Percentiles rank a stretch among this genome's conserved stretches.
Conservation (phyloP, 1,140 invertebrate genomes). For the Whitmania pigra region DNA sequence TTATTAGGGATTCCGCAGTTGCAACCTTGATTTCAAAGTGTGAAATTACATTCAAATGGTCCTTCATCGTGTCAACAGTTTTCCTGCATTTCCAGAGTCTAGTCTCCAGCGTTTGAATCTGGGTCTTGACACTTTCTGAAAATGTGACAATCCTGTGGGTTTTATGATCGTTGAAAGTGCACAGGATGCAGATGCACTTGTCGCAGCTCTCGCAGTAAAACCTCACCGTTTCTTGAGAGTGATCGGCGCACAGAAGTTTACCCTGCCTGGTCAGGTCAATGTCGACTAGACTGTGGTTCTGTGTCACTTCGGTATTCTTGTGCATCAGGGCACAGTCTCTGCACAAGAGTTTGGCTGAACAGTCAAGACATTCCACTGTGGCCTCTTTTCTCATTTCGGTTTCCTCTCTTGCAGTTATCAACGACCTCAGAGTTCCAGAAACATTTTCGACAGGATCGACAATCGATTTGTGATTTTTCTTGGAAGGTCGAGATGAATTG, state of each 20-base stretch:
- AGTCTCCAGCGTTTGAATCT: conserved; percentile 32
- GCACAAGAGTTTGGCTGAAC: conserved; percentile 38
- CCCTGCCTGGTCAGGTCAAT: conserved; percentile 36
- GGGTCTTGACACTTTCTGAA: conserved; percentile 35
- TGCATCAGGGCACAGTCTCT: conserved; percentile 38
- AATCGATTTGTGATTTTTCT: too few species aligned
- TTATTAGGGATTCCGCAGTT: conserved; percentile 34
- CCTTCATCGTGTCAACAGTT: conserved; percentile 28
- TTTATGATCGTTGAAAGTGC: conserved; percentile 40
- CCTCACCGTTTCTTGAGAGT: conserved; percentile 38
- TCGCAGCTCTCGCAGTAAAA: conserved; percentile 43
- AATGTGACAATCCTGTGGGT: conserved; percentile 42
- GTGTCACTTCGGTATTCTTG: conserved; percentile 38
- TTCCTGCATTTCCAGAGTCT: conserved; percentile 33
- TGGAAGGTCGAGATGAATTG: too few species aligned
- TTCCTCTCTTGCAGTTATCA: not conserved
- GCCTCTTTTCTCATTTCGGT: conserved; percentile 29
- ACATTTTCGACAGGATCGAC: too few species aligned
- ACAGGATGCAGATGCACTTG: conserved; percentile 40
- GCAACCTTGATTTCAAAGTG: conserved; percentile 34
- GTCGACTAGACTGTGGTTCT: conserved; percentile 40
- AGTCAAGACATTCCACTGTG: conserved; percentile 41
- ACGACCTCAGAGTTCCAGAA: too few species aligned
- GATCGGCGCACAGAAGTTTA: conserved; percentile 39
- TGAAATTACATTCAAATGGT: conserved; percentile 32